A percentile compares a stretch with the other conserved stretches of the same genome.
Conservation (phyloP, 2,113 vertebrate genomes). For the Eclectus roratus region DNA sequence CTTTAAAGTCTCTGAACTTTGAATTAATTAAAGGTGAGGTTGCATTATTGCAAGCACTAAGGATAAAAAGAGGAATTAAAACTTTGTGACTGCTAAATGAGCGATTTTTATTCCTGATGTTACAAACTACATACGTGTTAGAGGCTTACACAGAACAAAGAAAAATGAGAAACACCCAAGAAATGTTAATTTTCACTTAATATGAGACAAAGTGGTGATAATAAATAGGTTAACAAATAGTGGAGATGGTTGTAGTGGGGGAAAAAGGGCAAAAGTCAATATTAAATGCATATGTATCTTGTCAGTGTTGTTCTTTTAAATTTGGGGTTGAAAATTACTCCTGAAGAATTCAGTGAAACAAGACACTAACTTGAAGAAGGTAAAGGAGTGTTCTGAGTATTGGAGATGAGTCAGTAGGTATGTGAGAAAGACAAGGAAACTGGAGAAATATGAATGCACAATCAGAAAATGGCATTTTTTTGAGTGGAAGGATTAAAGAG, state of each 20-base stretch:
- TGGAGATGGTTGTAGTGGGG: neutral
- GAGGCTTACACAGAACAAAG: neutral
- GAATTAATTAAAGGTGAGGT: neutral
- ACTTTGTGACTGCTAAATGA: neutral
- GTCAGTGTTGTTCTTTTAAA: neutral
- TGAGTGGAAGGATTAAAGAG: neutral
- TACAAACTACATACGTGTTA: neutral
- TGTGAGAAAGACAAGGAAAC: neutral
- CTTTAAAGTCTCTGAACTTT: neutral
- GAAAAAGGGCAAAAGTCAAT: neutral
- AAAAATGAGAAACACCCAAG: neutral
- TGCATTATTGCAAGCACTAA: neutral
- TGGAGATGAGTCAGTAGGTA: neutral
- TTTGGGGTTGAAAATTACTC: neutral
- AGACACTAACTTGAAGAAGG: neutral
- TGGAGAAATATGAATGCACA: neutral
- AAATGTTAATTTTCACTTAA: neutral
- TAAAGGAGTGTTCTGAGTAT: neutral
- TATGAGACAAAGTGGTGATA: neutral
- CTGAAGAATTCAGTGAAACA: neutral
- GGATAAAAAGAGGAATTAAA: constrained; percentile 2
- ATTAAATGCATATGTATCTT: neutral
- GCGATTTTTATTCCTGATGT: neutral
- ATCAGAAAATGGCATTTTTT: neutral
- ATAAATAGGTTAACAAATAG: neutral